Conservation (phyloP, 2,797 vertebrate species). For the Lerista edwardsae region DNA sequence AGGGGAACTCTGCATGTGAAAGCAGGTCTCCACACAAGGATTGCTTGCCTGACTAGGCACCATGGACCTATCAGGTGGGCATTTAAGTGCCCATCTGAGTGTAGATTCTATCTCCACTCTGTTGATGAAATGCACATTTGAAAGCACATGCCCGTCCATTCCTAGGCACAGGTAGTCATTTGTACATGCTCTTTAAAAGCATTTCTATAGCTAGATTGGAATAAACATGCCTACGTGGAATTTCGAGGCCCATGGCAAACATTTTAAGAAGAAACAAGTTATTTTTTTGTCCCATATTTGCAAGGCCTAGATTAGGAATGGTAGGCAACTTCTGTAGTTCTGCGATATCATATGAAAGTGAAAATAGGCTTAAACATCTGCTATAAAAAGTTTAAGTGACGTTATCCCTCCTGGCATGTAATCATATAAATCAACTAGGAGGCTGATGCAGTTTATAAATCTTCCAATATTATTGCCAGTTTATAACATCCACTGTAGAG, state of each 20-base stretch:
- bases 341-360: neutral
- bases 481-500: conserved; percentile 37
- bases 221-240: neutral
- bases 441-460: neutral
- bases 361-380: neutral
- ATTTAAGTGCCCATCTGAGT: neutral
- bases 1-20: neutral
- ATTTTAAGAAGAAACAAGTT: neutral
- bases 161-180: neutral
- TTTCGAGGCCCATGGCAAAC: neutral
- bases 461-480: conserved; percentile 33
- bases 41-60: neutral
- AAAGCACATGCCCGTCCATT: neutral
- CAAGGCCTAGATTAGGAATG: neutral
- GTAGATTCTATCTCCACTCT: neutral
- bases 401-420: neutral
- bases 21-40: neutral
- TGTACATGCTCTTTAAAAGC: neutral
- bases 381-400: neutral
- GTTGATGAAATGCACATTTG: neutral
- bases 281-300: neutral
- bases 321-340: neutral
- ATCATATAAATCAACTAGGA: neutral
- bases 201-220: neutral
- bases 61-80: neutral